phyloP scores from a whole-genome alignment of 2,888 invertebrate species.

The Hypomecis punctinalis region DNA sequence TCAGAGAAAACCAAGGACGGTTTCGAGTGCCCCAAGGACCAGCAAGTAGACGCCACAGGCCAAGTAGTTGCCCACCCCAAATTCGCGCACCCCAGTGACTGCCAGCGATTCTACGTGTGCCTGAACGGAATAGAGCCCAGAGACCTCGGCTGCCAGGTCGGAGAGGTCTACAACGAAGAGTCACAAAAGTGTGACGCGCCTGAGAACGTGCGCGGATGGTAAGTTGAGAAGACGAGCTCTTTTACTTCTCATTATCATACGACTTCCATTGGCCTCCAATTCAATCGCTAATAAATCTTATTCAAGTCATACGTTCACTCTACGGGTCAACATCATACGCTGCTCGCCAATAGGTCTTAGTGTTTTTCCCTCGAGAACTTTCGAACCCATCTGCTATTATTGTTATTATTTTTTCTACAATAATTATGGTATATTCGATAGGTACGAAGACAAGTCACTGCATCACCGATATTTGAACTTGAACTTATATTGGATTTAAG shows the following conservation, averaged over 20 bases:
- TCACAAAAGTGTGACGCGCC: slow-evolving; percentile 94
- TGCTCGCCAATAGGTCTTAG: too few relatives aligned
- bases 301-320: too few relatives aligned
- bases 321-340: too few relatives aligned
- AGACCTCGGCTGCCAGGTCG: slow-evolving; percentile 93
- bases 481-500: too few relatives aligned
- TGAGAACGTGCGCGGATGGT: slow-evolving; percentile 96
- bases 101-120: slow-evolving; percentile 96
- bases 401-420: too few relatives aligned
- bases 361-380: too few relatives aligned
- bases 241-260: neutral
- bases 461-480: too few relatives aligned
- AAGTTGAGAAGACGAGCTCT: slow-evolving; percentile 56
- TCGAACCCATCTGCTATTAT: too few relatives aligned
- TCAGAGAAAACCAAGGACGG: slow-evolving; percentile 92
- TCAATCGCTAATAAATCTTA: too few relatives aligned
- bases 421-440: too few relatives aligned
- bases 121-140: slow-evolving; percentile 94
- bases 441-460: too few relatives aligned
- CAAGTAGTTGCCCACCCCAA: slow-evolving; percentile 92
- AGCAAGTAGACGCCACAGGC: slow-evolving; percentile 87
- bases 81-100: slow-evolving; percentile 93
- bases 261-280: too few relatives aligned
- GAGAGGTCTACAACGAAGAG: slow-evolving; percentile 96
- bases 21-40: slow-evolving; percentile 92